These are phyloP conservation scores for mouse (Mus musculus) DNA, from an alignment of 2,113 vertebrate species.

Conservation along the genomic window GRCm39 chr4:117826501-117827000, in stretches of 20 bases:
- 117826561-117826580: background rate
- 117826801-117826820: background rate
- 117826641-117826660: no score
- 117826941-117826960: background rate
- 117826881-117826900: background rate
- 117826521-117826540: background rate
- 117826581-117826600: background rate
- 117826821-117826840: background rate
- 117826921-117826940: background rate
- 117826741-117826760: background rate
- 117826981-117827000: no score
- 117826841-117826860: background rate
- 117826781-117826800: background rate
- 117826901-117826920: background rate
- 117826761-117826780: background rate
- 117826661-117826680: no score
- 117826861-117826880: background rate
- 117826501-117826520: background rate
- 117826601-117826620: background rate
- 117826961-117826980: no score
- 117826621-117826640: no score
- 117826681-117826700: no score
- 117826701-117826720: no score
- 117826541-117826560: background rate
- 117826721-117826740: background rate